A percentile compares a stretch with the other conserved stretches of the same genome.
Conservation (phyloP, 1,140 invertebrate species). For the Laodelphax striatellus region DNA sequence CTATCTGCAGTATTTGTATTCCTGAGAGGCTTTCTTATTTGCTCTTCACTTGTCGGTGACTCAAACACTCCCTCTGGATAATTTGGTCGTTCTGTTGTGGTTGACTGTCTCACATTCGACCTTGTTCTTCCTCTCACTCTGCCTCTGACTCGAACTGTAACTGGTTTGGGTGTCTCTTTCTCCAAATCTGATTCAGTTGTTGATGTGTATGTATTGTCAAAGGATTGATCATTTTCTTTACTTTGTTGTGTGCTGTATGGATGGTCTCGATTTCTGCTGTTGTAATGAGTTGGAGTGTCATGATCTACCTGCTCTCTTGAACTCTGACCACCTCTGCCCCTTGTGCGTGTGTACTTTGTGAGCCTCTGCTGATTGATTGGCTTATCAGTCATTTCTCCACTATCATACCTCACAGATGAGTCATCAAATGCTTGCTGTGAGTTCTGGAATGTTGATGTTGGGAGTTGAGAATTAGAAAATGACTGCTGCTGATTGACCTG, state of each 20-base stretch:
- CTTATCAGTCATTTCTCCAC: neutral
- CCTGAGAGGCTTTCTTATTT: neutral
- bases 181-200: neutral
- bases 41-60: no score
- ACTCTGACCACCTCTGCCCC: neutral
- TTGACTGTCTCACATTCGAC: neutral
- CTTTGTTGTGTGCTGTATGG: no score
- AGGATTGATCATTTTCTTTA: neutral
- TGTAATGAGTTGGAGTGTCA: neutral
- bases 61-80: neutral
- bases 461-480: neutral
- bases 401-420: neutral
- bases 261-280: no score
- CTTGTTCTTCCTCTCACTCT: slow-evolving; percentile 6
- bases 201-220: neutral
- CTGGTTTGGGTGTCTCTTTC: slow-evolving; percentile 1
- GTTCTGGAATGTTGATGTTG: neutral
- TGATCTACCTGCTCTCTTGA: neutral
- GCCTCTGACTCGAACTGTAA: slow-evolving; percentile 6
- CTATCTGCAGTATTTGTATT: neutral
- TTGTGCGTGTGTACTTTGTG: slow-evolving; percentile 3
- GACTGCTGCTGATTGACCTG: no score
- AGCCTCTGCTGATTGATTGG: slow-evolving; percentile 7
- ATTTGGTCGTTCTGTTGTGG: slow-evolving; percentile 10
- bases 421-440: neutral